These are phyloP conservation scores for Rhizoglyphus robini DNA, from an alignment of 1,140 invertebrate species.

Conservation along the genomic window DNA sequence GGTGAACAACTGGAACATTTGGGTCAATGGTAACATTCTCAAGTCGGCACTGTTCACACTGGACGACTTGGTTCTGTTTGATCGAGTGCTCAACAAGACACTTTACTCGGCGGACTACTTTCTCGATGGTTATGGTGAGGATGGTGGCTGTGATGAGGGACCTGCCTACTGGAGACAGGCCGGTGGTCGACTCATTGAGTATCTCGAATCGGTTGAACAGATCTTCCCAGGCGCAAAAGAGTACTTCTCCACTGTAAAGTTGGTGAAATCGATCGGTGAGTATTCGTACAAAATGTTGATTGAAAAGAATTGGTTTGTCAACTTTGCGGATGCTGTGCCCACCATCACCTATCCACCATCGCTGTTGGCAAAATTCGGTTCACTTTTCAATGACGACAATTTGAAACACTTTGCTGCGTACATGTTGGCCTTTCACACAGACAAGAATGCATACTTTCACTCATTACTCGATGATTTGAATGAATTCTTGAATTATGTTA, in stretches of 20 bases:
- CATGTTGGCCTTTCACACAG: neutral
- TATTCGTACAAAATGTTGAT: too few species aligned
- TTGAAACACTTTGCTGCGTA: conserved; percentile 15
- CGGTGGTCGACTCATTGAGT: too few species aligned
- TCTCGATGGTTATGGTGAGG: conserved; percentile 15
- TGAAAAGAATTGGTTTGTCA: conserved; percentile 16
- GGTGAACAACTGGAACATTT: conserved; percentile 20
- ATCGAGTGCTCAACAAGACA: conserved; percentile 7
- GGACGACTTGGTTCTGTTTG: neutral
- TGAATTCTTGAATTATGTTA: neutral
- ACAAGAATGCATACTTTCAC: neutral
- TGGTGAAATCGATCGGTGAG: conserved; percentile 13
- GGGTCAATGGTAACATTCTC: too few species aligned
- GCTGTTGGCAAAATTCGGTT: neutral
- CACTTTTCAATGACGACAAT: neutral
- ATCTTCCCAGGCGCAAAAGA: neutral
- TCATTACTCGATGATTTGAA: neutral
- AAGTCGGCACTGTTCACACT: conserved; percentile 5
- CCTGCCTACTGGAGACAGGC: too few species aligned
- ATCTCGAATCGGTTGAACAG: neutral
- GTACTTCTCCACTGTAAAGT: neutral
- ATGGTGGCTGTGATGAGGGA: conserved; percentile 18
- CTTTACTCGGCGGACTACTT: neutral
- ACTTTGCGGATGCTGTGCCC: conserved; percentile 11
- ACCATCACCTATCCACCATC: neutral